Base-by-base conservation (phyloP, 1,140 invertebrate species). In the Panagrolaimus sp. region DNA sequence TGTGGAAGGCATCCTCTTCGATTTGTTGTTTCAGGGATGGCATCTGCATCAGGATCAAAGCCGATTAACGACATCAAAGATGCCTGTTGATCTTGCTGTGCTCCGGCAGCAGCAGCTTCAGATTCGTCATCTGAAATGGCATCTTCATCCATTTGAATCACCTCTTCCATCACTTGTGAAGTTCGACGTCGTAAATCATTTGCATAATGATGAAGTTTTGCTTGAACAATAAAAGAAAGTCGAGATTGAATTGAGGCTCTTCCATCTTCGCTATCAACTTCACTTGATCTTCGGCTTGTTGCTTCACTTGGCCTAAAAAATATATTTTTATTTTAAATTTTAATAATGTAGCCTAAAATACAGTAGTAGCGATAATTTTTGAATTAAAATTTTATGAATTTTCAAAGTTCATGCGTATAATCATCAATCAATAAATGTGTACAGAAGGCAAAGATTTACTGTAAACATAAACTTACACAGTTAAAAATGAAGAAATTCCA, bases 61-160 rank as follows among this genome's bases (percentile, higher is more conserved):
- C 78, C 80, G 68, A 83, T 80, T 32, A 83, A 65, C 24, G 79
- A 79, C 73, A 80, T 76, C 17, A 80, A 45, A 32, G 75, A 73
- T 3, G 77, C 67, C 9, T 77, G 52, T 45, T 72, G 63, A 14
- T 72, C 68, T 26, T 58, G 52, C 12, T 66, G 44, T 14, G 17
- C 43, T 21, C 65, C 65, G 0, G 62, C 45, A 12, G 43, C 52
- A 28, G 64, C 63, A 4, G 71, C 69, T 12, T 48, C 17, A 14
- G 62, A 28, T 14, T 78, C 76, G 21, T 70, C 65, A 6, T 67
- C 65, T n/a, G 68, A 72, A 44, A 81, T 77, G 12, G 52, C 65
- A 45, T 55, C 48, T 64, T 71, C 67, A 64, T 75, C 65, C 28
- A 69, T 72, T 62, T 68, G 67, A 45, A 74, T 44, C 24, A 83